Conservation (phyloP, 2,797 vertebrate genomes). For the Hyperoplus immaculatus region DNA sequence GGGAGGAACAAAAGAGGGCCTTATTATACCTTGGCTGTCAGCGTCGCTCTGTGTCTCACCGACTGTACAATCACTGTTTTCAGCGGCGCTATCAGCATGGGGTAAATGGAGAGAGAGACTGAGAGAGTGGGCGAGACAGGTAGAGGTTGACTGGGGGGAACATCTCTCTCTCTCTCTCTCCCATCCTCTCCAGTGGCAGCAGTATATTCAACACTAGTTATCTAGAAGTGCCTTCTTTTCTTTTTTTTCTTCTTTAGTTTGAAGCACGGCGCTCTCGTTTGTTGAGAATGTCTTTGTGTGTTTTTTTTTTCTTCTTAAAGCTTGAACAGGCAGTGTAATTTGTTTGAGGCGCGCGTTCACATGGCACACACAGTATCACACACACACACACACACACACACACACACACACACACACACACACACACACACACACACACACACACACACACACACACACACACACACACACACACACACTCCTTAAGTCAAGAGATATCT, state of each 20-base stretch:
- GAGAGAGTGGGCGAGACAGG: slow-evolving; percentile 65
- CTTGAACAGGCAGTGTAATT: slow-evolving; percentile 76
- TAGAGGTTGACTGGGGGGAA: slow-evolving; percentile 55
- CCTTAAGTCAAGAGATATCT: slow-evolving; percentile 85
- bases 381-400: slow-evolving; percentile 34
- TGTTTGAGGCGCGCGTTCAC: slow-evolving; percentile 78
- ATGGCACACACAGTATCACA: slow-evolving; percentile 59
- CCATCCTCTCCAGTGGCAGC: slow-evolving; percentile 48
- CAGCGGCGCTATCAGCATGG: slow-evolving; percentile 79
- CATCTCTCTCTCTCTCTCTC: slow-evolving; percentile 39
- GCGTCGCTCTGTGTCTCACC: slow-evolving; percentile 76
- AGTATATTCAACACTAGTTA: slow-evolving; percentile 67
- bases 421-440: slow-evolving; percentile 49
- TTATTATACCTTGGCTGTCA: slow-evolving; percentile 83
- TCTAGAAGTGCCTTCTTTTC: slow-evolving; percentile 59
- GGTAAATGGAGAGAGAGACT: slow-evolving; percentile 78
- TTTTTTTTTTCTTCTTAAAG: slow-evolving; percentile 56
- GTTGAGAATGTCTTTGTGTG: slow-evolving; percentile 76
- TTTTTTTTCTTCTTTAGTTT: slow-evolving; percentile 56
- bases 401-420: slow-evolving; percentile 30
- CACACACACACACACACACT: slow-evolving; percentile 65
- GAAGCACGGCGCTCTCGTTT: slow-evolving; percentile 67
- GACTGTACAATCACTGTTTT: slow-evolving; percentile 84
- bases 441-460: slow-evolving; percentile 41
- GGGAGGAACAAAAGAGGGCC: slow-evolving; percentile 83